Evolutionary conservation across 2,888 invertebrate genomes (phyloP), one percentile per base, ranked within the genome.

Genomic region (Itoplectis maculator): DNA sequence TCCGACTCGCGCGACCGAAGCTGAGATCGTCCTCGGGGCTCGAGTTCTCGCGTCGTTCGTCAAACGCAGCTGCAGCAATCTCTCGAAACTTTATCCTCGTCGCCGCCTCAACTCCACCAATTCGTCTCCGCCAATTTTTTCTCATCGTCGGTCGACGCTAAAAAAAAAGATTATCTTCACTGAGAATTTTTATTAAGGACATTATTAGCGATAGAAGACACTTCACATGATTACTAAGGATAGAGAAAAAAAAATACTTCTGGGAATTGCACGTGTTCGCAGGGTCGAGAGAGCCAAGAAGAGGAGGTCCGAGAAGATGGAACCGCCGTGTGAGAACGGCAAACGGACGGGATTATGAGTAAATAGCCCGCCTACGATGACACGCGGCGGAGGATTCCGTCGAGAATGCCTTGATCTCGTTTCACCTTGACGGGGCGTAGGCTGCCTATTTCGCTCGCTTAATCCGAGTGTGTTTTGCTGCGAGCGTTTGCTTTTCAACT

Each of bases 391-490:
- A 56, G 54, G 13, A 78, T 78, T 61, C 49, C 51, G 61, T 77
- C 29, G 49, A 9, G 51, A 63, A 49, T 76, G 47, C 18, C n/a
- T 69, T 15, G 69, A 65, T 63, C 70, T 78, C 70, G 70, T 78
- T 63, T 78, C 70, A 78, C 78, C 35, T 70, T 72, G 77, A 77
- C 29, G 69, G n/a, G 29, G 69, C 42, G 61, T 77, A 51, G 69
- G 77, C 69, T 69, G 66, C 3, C 29, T 69, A 63, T 70, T 42
- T 70, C 35, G 51, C 40, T 70, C 51, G 61, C 61, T 77, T 68
- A 63, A 51, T 77, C 61, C 59, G 49, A 69, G 61, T 5, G 68
- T 37, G 49, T 49, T 20, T 54, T 61, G 45, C 59, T 49, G 61
- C 68, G 47, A 73, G 56, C 56, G 56, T 35, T n/a, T 59, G 35